A percentile compares a stretch with the other conserved stretches of the same genome.
phyloP scores from a whole-genome alignment of 2,888 invertebrate species.

The Apamea crenata region DNA sequence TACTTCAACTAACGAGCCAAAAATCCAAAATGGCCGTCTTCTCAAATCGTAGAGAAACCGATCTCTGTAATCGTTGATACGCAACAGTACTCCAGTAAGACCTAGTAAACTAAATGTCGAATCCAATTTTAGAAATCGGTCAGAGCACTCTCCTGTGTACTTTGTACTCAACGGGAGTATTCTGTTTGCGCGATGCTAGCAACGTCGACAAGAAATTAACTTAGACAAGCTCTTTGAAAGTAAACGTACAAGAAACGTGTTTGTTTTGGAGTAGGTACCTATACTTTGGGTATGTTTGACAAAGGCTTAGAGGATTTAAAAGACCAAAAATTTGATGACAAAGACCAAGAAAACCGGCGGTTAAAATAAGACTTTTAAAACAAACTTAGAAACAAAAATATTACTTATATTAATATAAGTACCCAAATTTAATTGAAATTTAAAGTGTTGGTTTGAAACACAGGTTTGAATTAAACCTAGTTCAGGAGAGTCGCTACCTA shows the following conservation, averaged over 20 bases:
- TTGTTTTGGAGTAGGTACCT: constrained; percentile 10
- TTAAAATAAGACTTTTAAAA: not conserved
- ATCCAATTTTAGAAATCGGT: constrained; percentile 85
- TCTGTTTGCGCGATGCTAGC: constrained; percentile 49
- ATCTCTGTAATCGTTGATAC: constrained; percentile 31
- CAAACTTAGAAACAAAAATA: not conserved
- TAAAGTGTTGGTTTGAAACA: too few species aligned
- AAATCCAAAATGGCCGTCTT: not conserved
- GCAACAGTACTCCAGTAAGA: constrained; percentile 63
- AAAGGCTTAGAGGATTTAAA: not conserved
- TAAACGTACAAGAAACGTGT: constrained; percentile 9
- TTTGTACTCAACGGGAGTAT: constrained; percentile 68
- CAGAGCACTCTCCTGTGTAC: constrained; percentile 74
- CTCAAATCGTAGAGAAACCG: not conserved
- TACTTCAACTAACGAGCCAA: not conserved
- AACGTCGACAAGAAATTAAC: constrained; percentile 47
- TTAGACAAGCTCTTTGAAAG: constrained; percentile 39
- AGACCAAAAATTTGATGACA: not conserved
- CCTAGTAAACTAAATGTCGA: constrained; percentile 79
- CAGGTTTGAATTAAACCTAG: too few species aligned
- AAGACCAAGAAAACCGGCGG: not conserved
- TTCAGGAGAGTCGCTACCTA: too few species aligned
- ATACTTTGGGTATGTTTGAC: not conserved
- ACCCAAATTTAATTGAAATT: too few species aligned
- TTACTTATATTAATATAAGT: too few species aligned